Base-by-base conservation (phyloP, 2,797 vertebrate species). In the Protonibea diacanthus region DNA sequence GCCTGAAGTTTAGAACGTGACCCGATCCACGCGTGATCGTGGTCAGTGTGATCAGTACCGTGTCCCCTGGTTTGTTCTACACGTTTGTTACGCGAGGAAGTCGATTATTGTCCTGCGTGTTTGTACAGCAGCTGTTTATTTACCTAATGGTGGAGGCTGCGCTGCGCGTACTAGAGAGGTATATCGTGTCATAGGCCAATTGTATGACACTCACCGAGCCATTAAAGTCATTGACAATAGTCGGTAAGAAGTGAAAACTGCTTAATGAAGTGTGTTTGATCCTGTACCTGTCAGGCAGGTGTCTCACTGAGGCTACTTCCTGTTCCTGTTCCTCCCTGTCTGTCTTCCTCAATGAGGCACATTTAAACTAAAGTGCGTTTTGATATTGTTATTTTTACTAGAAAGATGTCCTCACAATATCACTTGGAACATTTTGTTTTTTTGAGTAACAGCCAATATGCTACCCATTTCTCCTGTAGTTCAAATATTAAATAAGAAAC, bases 221-320 rank as follows among this genome's bases (percentile, higher is more conserved):
- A 5, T 62, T 64, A 7, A 2, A 33, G 3, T 21, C 27, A n/a
- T 21, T 14, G 21, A 63, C 56, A 45, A 1, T 3, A 6, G 2
- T n/a, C 0, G 2, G 56, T 58, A 21, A 15, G 23, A 6, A 4
- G 25, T 57, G 15, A 48, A 23, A 56, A 17, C 2, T 0, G 18
- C 14, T 44, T 60, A 2, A 25, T 38, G 10, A 21, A 18, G 18
- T 51, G 29, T n/a, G 23, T 62, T 68, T 62, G 38, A 47, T 61
- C n/a, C 2, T 59, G 21, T 89, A 91, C 90, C 90, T 92, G 90
- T 52, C 25, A 48, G 55, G 76, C 93, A 92, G 93, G 92, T 92
- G 88, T 82, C 60, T 40, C 60, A 47, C 38, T 57, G 23, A 5
- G 45, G 42, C 73, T 69, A 90, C 90, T 94, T 94, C 93, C 93